A percentile compares a stretch with the other conserved stretches of the same genome.
These are phyloP conservation scores for Stenotaenia linearis DNA, from an alignment of 2,888 invertebrate genomes.

Conservation along the genomic window DNA sequence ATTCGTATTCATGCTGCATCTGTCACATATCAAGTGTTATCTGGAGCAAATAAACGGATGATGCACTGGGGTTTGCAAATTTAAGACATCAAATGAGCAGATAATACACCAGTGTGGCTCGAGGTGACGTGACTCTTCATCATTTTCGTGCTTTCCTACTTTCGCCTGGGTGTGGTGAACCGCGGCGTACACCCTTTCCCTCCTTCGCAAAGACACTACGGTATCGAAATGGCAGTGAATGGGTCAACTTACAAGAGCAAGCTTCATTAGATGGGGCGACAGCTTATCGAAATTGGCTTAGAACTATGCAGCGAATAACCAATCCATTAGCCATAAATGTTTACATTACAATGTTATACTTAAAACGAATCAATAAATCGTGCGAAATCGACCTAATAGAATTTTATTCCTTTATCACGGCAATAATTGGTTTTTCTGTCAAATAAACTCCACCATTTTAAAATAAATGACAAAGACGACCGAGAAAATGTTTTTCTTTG, in stretches of 20 bases:
- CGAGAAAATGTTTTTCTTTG: neutral
- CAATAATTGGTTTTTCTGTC: neutral
- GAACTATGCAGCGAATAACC: neutral
- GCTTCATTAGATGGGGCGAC: conserved; percentile 5
- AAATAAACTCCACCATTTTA: neutral
- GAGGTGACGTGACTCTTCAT: neutral
- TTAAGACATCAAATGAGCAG: neutral
- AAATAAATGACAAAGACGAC: neutral
- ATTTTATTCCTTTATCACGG: neutral
- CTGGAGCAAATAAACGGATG: neutral
- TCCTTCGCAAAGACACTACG: neutral
- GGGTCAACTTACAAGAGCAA: conserved; percentile 5
- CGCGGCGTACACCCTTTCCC: neutral
- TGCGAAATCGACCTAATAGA: neutral
- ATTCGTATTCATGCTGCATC: too few relatives aligned
- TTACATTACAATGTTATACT: neutral
- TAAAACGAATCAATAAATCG: neutral
- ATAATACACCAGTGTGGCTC: neutral
- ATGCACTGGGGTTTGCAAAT: neutral
- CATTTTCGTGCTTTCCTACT: neutral
- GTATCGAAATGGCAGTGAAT: neutral
- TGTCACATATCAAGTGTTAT: neutral
- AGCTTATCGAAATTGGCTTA: conserved; percentile 9
- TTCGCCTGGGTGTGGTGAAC: neutral
- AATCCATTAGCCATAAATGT: conserved; percentile 2